Evolutionary conservation across 2,888 invertebrate species (phyloP).

Genomic region (Escarpia spicata): DNA sequence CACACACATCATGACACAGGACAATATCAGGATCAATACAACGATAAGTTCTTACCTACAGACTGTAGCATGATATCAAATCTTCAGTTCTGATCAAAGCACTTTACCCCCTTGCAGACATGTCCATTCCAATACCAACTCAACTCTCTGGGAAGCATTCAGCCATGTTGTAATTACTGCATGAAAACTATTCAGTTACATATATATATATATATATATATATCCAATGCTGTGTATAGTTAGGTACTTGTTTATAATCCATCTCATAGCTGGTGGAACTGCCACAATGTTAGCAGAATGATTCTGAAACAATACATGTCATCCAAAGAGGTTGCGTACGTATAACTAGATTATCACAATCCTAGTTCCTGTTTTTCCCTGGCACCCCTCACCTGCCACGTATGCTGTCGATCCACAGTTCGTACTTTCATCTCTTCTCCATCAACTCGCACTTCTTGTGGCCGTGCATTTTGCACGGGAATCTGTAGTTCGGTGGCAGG

Average conservation of each 20-base stretch:
- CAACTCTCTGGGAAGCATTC: too few relatives aligned
- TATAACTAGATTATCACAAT: not conserved
- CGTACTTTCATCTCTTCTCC: slow-evolving; percentile 41
- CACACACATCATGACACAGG: slow-evolving; percentile 29
- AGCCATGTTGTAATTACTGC: too few relatives aligned
- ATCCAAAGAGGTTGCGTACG: not conserved
- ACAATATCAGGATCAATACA: too few relatives aligned
- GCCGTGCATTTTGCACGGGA: not conserved
- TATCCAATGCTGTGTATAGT: not conserved
- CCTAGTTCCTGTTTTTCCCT: not conserved
- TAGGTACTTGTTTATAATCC: not conserved
- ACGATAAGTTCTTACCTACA: too few relatives aligned
- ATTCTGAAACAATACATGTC: not conserved
- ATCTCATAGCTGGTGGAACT: slow-evolving; percentile 31
- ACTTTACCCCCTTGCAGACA: too few relatives aligned
- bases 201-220: too few relatives aligned
- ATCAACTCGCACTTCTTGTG: not conserved
- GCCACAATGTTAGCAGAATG: slow-evolving; percentile 37
- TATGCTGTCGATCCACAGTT: slow-evolving; percentile 48
- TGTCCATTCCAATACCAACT: too few relatives aligned
- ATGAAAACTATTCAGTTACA: too few relatives aligned
- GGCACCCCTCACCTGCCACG: slow-evolving; percentile 39
- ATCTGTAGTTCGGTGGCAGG: not conserved
- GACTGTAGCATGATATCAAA: too few relatives aligned
- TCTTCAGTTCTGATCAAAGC: too few relatives aligned